A percentile compares a stretch with the other conserved stretches of the same genome.
Conservation (phyloP, 2,113 vertebrate species). For the mouse (Mus musculus) region DNA sequence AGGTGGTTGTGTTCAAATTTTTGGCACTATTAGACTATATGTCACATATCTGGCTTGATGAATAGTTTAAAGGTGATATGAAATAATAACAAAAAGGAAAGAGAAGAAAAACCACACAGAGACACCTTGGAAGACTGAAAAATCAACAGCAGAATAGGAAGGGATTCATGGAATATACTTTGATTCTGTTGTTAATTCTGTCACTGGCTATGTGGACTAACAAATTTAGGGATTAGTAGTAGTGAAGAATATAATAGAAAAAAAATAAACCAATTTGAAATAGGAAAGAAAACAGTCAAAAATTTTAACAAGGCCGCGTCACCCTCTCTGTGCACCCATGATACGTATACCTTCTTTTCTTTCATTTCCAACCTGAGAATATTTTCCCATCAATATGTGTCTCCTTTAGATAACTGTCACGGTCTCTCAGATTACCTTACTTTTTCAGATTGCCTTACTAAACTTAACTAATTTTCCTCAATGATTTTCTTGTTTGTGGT, state of each 20-base stretch:
- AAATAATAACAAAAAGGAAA: not conserved
- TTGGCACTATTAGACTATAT: constrained; percentile 5
- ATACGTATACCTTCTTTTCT: not conserved
- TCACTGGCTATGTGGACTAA: not conserved
- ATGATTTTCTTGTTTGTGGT: not conserved
- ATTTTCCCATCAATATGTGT: constrained; percentile 21
- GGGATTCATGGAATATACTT: not conserved
- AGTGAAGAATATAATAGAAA: not conserved
- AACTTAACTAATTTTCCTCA: not conserved
- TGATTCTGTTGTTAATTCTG: constrained; percentile 31
- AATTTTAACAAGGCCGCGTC: constrained; percentile 1
- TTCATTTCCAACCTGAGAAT: constrained; percentile 17
- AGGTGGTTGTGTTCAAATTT: constrained; percentile 7
- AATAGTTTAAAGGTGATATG: not conserved
- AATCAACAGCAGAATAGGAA: not conserved
- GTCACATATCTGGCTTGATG: not conserved
- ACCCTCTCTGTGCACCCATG: not conserved
- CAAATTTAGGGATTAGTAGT: not conserved
- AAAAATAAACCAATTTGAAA: not conserved
- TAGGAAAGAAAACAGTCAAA: constrained; percentile 27
- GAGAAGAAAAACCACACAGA: not conserved
- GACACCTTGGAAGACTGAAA: not conserved
- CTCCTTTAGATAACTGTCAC: not conserved
- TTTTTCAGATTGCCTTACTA: not conserved
- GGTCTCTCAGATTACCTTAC: not conserved